These are phyloP conservation scores for Bradypus variegatus DNA, from an alignment of 2,797 vertebrate genomes.

Conservation along the genomic window DNA sequence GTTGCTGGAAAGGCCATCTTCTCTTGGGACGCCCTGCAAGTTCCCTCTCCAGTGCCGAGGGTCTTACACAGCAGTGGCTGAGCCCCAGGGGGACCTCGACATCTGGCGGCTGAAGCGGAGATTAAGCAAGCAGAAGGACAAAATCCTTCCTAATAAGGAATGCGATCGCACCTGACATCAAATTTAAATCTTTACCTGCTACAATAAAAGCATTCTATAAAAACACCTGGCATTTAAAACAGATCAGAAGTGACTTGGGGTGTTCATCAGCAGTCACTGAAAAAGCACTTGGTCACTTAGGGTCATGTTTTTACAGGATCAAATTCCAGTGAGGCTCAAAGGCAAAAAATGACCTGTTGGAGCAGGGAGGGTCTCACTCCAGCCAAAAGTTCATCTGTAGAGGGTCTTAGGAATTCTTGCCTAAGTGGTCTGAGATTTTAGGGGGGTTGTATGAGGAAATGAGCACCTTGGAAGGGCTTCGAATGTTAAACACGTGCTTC, in stretches of 20 bases:
- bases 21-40: not conserved
- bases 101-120: not conserved
- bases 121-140: not conserved
- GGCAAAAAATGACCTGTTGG: not conserved
- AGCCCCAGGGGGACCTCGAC: fast-evolving
- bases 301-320: not conserved
- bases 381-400: no score
- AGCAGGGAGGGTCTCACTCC: not conserved
- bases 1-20: not conserved
- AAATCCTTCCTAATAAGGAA: not conserved
- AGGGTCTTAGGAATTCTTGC: no score
- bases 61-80: not conserved
- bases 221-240: not conserved
- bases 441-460: not conserved
- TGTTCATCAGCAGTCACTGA: not conserved
- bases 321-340: not conserved
- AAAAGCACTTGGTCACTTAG: not conserved
- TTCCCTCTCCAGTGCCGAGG: not conserved
- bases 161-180: not conserved
- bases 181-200: not conserved
- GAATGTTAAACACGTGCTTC: not conserved
- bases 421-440: not conserved
- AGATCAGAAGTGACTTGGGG: not conserved
- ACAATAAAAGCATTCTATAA: not conserved
- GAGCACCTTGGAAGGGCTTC: not conserved